Base-by-base conservation (phyloP, 2,888 invertebrate genomes). In the Ichneumon xanthorius region DNA sequence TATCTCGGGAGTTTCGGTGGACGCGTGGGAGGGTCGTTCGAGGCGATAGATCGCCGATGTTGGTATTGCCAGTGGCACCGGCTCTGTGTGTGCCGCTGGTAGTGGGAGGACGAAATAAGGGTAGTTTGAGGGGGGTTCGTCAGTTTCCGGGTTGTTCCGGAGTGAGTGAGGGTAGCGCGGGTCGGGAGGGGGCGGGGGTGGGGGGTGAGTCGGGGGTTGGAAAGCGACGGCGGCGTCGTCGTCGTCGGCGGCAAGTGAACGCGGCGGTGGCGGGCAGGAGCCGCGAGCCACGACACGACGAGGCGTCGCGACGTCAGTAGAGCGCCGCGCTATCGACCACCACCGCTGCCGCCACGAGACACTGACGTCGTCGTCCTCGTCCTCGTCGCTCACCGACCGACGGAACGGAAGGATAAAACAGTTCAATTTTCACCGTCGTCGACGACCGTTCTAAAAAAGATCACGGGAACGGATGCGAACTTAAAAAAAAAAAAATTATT, bases 261-360 rank as follows among this genome's bases (percentile, higher is more conserved):
- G 90, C 61, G 61, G 71, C 79, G 82, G 72, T 80, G 86, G 90
- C 89, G 89, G 22, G 90, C 89, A 91, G 92, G 94, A 93, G 94
- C 80, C 94, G 76, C 94, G 95, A 94, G 93, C 92, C 93, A 93
- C 95, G 92, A 92, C 92, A 95, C 94, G 95, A 93, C 89, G 92
- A 92, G 92, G 95, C 93, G 95, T 95, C 93, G 93, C 93, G 93
- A 93, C 93, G 92, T 93, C 92, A 93, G 93, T 93, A 92, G 92
- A 92, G 93, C 93, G 92, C 91, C 93, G 93, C 92, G 92, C 93
- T 93, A 92, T 92, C 93, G 93, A 92, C 93, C 93, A 93, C 92
- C 92, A 87, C 85, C 80, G 76, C 55, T 80, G 80, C 85, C 85
- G 90, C 91, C 89, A 91, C 92, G 91, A 90, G 90, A 92, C 88